These are phyloP conservation scores for Pentamera pediparva DNA, from an alignment of 53 echinoderm and acorn worm species.

Conservation along the genomic window DNA sequence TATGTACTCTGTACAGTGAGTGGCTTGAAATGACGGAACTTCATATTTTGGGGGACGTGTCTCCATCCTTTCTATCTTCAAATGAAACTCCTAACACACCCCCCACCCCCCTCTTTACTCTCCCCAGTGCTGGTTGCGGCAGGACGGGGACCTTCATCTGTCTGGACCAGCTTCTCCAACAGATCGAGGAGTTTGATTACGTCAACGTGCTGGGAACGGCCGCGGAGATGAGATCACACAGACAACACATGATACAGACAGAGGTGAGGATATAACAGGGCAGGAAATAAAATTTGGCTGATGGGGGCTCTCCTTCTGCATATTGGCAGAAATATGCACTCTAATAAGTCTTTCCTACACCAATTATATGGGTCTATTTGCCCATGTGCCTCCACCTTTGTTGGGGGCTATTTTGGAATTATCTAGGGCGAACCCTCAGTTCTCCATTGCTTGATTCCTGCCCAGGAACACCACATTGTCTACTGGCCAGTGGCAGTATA, in stretches of 20 bases:
- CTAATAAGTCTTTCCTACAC: neutral
- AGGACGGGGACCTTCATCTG: conserved; percentile 91
- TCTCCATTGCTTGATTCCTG: too few relatives aligned
- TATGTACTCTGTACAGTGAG: too few relatives aligned
- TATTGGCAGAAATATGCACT: neutral
- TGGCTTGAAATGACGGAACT: too few relatives aligned
- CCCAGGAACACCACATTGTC: too few relatives aligned
- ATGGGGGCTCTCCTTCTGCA: neutral
- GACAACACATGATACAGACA: conserved; percentile 92
- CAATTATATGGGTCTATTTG: neutral
- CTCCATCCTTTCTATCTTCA: too few relatives aligned
- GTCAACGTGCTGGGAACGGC: conserved; percentile 73
- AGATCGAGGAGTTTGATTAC: conserved; percentile 75
- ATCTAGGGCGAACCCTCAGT: too few relatives aligned
- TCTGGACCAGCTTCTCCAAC: conserved; percentile 68
- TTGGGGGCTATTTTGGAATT: too few relatives aligned
- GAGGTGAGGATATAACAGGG: conserved; percentile 82
- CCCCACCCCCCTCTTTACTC: neutral
- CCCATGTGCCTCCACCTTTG: too few relatives aligned
- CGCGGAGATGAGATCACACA: conserved; percentile 77
- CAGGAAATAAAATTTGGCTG: too few relatives aligned
- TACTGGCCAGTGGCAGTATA: too few relatives aligned
- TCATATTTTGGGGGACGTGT: too few relatives aligned
- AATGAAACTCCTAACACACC: too few relatives aligned
- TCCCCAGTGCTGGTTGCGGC: conserved; percentile 81